Percentiles rank a stretch among this genome's conserved stretches.
phyloP scores from a whole-genome alignment of 2,797 vertebrate genomes.

The Fistularia tabacaria region DNA sequence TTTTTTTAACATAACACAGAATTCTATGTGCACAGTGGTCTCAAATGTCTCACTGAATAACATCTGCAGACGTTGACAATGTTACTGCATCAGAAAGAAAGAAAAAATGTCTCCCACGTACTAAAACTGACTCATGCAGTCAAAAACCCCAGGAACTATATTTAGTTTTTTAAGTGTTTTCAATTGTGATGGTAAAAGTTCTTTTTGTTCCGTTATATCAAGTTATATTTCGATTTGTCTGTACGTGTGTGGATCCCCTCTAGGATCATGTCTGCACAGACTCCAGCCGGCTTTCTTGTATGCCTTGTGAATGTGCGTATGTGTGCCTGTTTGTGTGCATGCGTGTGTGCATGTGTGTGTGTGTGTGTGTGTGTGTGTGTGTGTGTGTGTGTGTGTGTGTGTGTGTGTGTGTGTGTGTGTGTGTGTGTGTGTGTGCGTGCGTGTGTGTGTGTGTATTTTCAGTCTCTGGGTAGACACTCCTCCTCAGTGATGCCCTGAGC shows the following conservation, averaged over 20 bases:
- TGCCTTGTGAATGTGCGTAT: not conserved
- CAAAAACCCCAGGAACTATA: conserved; percentile 15
- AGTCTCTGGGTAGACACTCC: conserved; percentile 77
- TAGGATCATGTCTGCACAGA: conserved; percentile 16
- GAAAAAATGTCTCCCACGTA: conserved; percentile 24
- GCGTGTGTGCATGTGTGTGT: not conserved
- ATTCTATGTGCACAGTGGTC: conserved; percentile 59
- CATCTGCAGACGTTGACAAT: conserved; percentile 38
- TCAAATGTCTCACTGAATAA: conserved; percentile 52
- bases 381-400: not conserved
- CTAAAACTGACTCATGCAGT: conserved; percentile 55
- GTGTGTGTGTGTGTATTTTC: conserved; percentile 29
- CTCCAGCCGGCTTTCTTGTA: conserved; percentile 5
- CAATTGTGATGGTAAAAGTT: too few relatives aligned
- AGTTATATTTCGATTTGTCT: not conserved
- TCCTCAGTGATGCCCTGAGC: conserved; percentile 93
- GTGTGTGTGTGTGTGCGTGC: not conserved
- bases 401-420: not conserved
- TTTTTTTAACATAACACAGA: conserved; percentile 49
- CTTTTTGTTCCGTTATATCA: too few relatives aligned
- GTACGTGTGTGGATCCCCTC: conserved; percentile 1
- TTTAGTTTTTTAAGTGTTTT: conserved; percentile 12
- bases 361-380: not conserved
- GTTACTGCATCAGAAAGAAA: conserved; percentile 42
- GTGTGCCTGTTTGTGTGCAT: not conserved